Percentiles rank a stretch among this genome's conserved stretches.
These are phyloP conservation scores for Sebastolobus altivelis DNA, from an alignment of 2,797 vertebrate genomes.

Conservation along the genomic window DNA sequence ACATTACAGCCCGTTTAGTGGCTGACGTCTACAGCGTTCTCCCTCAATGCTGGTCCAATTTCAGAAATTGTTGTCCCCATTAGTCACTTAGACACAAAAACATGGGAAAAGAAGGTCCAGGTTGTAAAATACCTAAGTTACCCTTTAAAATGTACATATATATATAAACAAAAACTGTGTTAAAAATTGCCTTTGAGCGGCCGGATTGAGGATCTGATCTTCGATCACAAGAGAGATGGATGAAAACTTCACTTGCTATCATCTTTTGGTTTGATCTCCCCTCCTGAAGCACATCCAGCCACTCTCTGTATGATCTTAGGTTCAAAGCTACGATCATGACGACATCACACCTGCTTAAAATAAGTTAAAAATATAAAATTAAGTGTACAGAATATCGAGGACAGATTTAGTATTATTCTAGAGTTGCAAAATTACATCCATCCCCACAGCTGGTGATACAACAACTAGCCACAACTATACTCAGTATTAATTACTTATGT, in stretches of 20 bases:
- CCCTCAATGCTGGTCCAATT: no score
- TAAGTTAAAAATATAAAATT: constrained; percentile 31
- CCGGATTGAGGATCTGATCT: not conserved
- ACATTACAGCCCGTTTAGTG: no score
- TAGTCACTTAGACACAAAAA: no score
- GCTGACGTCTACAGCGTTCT: no score
- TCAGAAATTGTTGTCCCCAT: no score
- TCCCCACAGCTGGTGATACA: not conserved
- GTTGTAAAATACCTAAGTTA: no score
- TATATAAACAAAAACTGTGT: constrained; percentile 21
- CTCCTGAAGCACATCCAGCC: not conserved
- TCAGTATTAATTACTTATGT: not conserved
- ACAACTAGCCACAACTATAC: not conserved
- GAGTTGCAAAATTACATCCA: not conserved
- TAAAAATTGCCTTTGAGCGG: not conserved
- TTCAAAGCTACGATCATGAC: not conserved
- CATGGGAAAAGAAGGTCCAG: no score
- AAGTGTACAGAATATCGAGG: not conserved
- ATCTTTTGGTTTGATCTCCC: constrained; percentile 7
- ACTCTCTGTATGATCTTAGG: not conserved
- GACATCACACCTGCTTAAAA: constrained; percentile 17
- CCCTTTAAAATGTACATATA: constrained; percentile 21
- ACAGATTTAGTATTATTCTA: not conserved
- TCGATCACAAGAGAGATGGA: not conserved
- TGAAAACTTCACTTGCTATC: not conserved